Evolutionary conservation across 2,888 invertebrate genomes (phyloP).

Genomic region (Mimumesa dahlbomi): DNA sequence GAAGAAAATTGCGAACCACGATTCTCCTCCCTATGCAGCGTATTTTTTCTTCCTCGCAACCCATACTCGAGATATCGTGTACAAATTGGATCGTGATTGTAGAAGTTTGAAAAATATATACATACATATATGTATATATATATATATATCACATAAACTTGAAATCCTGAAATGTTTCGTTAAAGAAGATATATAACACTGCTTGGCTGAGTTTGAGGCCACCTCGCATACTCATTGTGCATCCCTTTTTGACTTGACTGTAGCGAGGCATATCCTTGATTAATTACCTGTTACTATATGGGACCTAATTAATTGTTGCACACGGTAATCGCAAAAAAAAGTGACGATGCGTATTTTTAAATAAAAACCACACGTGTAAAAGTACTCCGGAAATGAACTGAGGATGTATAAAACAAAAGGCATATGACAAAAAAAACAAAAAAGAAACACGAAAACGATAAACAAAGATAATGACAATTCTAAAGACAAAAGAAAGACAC

Average conservation of each 20-base stretch:
- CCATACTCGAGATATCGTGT: too few relatives aligned
- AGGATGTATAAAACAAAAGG: slow-evolving; percentile 41
- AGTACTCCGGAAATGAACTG: slow-evolving; percentile 21
- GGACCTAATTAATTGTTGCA: slow-evolving; percentile 59
- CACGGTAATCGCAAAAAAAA: slow-evolving; percentile 33
- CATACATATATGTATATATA: too few relatives aligned
- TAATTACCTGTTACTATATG: slow-evolving; percentile 63
- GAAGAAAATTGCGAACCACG: background rate
- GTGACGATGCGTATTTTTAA: slow-evolving; percentile 35
- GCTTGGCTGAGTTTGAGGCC: slow-evolving; percentile 69
- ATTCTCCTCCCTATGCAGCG: background rate
- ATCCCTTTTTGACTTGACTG: slow-evolving; percentile 75
- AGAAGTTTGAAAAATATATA: too few relatives aligned
- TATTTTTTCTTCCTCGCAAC: too few relatives aligned
- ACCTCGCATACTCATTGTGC: slow-evolving; percentile 81
- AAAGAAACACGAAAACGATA: slow-evolving; percentile 31
- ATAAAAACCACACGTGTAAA: slow-evolving; percentile 35
- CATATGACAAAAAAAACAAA: background rate
- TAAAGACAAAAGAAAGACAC: too few relatives aligned
- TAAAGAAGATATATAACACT: slow-evolving; percentile 46
- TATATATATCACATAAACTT: too few relatives aligned
- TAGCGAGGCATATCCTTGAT: slow-evolving; percentile 76
- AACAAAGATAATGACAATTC: too few relatives aligned
- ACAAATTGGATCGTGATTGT: too few relatives aligned
- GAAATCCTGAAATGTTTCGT: slow-evolving; percentile 26